These are phyloP conservation scores for Leptestheria dahalacensis DNA, from an alignment of 1,140 invertebrate species.

Conservation along the genomic window DNA sequence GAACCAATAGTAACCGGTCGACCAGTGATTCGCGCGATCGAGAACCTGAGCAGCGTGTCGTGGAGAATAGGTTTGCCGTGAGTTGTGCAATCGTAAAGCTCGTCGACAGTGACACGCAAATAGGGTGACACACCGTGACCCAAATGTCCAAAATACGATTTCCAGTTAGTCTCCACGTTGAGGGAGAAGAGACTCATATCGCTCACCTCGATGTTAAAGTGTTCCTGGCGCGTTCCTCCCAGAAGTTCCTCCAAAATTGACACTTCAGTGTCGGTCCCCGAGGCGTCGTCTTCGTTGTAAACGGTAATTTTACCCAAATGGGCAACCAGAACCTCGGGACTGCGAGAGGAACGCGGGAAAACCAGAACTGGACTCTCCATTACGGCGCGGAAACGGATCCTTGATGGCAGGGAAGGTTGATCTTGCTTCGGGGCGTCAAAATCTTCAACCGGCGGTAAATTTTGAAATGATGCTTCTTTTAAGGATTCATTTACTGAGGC, in stretches of 20 bases:
- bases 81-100: constrained; percentile 46
- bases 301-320: constrained; percentile 80
- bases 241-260: constrained; percentile 12
- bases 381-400: constrained; percentile 41
- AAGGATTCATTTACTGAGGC: constrained; percentile 21
- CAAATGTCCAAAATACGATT: constrained; percentile 9
- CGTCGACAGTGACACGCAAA: constrained; percentile 35
- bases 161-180: constrained; percentile 35
- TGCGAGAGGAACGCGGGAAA: constrained; percentile 57
- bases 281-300: constrained; percentile 22
- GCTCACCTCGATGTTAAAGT: constrained; percentile 43
- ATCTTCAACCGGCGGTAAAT: not conserved
- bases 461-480: not conserved
- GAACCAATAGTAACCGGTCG: constrained; percentile 9
- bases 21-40: constrained; percentile 39
- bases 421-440: not conserved
- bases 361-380: constrained; percentile 82
- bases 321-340: constrained; percentile 72
- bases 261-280: not conserved
- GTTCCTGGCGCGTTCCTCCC: constrained; percentile 8
- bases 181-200: constrained; percentile 80
- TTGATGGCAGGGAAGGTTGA: constrained; percentile 13
- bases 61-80: constrained; percentile 56
- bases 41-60: constrained; percentile 44
- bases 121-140: constrained; percentile 10